A percentile compares a stretch with the other conserved stretches of the same genome.
Conservation (phyloP, 2,888 invertebrate genomes). For the Stenchaetothrips biformis region DNA sequence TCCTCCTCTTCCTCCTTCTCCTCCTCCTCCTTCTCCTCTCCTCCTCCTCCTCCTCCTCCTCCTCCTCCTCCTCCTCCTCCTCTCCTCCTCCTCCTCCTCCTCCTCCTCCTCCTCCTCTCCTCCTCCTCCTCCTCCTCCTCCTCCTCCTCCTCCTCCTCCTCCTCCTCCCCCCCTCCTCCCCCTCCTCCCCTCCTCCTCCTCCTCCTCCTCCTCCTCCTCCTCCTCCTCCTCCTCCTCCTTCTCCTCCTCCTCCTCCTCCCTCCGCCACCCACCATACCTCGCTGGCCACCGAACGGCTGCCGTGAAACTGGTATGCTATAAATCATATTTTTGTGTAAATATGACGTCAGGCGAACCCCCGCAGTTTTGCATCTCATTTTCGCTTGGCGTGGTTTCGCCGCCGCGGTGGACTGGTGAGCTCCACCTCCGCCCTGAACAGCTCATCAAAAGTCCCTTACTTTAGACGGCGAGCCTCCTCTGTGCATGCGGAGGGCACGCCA, state of each 20-base stretch:
- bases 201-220: neutral
- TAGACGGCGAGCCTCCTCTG: too few species aligned
- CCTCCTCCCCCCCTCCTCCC: too few species aligned
- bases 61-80: too few species aligned
- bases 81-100: too few species aligned
- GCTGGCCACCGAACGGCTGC: neutral
- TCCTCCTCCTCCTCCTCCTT: neutral
- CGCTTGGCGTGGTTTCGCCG: neutral
- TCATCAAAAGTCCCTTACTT: too few species aligned
- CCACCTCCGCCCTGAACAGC: too few species aligned
- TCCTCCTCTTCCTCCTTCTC: neutral
- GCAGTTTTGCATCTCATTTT: conserved; percentile 14
- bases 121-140: too few species aligned
- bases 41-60: neutral
- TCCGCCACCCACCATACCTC: neutral
- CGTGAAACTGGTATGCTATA: conserved; percentile 8
- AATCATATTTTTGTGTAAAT: conserved; percentile 17
- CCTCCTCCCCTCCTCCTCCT: too few species aligned
- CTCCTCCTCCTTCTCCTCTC: neutral
- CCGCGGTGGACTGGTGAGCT: neutral
- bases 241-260: neutral
- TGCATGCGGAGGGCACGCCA: too few species aligned
- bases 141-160: neutral
- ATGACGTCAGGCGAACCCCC: neutral
- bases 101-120: too few species aligned